Base-by-base conservation (phyloP, 2,888 invertebrate genomes). In the Leptinotarsa haldemani region DNA sequence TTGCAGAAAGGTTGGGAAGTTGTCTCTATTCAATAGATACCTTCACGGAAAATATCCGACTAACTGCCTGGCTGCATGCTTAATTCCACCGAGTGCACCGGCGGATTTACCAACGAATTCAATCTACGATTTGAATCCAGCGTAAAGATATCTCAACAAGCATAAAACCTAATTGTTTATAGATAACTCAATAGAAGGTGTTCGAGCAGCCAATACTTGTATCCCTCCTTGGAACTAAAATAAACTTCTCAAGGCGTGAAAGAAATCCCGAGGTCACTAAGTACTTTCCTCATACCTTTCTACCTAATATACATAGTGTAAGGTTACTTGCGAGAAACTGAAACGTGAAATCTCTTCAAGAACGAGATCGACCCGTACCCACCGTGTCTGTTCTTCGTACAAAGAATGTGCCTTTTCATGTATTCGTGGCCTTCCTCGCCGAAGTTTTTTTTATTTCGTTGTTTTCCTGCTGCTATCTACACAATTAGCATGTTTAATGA, bases 401-500 rank as follows among this genome's bases (percentile, higher is more conserved):
- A 58, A 66, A 64, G 72, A 72, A 72, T 72, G 72, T 68, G 72
- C 68, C 64, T 64, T 68, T 71, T 63, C 50, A 71, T 61, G 73
- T 61, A 70, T 68, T 70, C 61, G 30, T 18, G 70, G 70, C 66
- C 66, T 66, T 65, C 70, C 71, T 70, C 68, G 70, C 5, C 68
- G 71, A 65, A 30, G 30, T 61, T 61, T 61, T 58, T 58, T 61
- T 61, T 61, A 61, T 61, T 61, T n/a, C 5, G 61, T 61, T 40
- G 61, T 74, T 73, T 74, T 70, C 74, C 74, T 73, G 70, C 74
- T 66, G 70, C 63, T 61, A 74, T 67, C 70, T 71, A 70, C 71
- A 70, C 66, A 74, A 74, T 74, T 74, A 74, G 71, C 74, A 74
- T 74, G 70, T 74, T 61, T 61, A 61, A 61, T 74, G 74, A 74